A percentile compares a stretch with the other conserved stretches of the same genome.
Evolutionary conservation across 53 echinoderm and acorn worm genomes (phyloP).

Genomic region (Holothuria leucospilota): DNA sequence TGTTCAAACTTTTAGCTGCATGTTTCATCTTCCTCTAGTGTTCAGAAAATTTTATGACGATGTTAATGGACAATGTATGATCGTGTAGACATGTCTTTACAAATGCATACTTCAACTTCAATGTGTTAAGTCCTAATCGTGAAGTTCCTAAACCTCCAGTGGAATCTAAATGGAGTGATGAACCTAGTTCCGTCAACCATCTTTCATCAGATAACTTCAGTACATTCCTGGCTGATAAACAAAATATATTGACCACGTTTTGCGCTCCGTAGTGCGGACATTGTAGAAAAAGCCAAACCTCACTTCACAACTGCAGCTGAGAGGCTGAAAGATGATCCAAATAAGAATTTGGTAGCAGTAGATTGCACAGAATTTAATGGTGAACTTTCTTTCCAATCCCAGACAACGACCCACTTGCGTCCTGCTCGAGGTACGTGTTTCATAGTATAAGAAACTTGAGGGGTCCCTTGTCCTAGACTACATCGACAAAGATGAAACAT

Average conservation of each 20-base stretch:
- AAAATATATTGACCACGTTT: slow-evolving; percentile 86
- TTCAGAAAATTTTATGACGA: too few relatives aligned
- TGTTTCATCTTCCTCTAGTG: too few relatives aligned
- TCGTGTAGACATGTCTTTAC: too few relatives aligned
- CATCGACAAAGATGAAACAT: too few relatives aligned
- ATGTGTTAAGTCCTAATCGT: slow-evolving; percentile 55
- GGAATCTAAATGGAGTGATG: slow-evolving; percentile 88
- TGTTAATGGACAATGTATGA: too few relatives aligned
- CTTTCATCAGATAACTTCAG: slow-evolving; percentile 75
- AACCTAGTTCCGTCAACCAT: slow-evolving; percentile 83
- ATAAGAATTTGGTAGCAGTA: slow-evolving; percentile 78
- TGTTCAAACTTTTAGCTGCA: too few relatives aligned
- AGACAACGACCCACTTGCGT: not conserved
- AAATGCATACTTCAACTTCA: too few relatives aligned
- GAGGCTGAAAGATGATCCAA: slow-evolving; percentile 57
- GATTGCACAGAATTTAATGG: slow-evolving; percentile 88
- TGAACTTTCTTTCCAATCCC: slow-evolving; percentile 4
- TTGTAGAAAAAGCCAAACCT: slow-evolving; percentile 91
- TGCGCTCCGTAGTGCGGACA: slow-evolving; percentile 98
- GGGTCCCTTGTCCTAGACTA: too few relatives aligned
- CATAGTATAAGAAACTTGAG: too few relatives aligned
- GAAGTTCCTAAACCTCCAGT: slow-evolving; percentile 73
- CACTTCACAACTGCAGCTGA: slow-evolving; percentile 79
- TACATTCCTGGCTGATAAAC: slow-evolving; percentile 62
- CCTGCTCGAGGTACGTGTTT: too few relatives aligned